Evolutionary conservation across 2,113 vertebrate genomes (phyloP).

Genomic region (Ptyas mucosa): DNA sequence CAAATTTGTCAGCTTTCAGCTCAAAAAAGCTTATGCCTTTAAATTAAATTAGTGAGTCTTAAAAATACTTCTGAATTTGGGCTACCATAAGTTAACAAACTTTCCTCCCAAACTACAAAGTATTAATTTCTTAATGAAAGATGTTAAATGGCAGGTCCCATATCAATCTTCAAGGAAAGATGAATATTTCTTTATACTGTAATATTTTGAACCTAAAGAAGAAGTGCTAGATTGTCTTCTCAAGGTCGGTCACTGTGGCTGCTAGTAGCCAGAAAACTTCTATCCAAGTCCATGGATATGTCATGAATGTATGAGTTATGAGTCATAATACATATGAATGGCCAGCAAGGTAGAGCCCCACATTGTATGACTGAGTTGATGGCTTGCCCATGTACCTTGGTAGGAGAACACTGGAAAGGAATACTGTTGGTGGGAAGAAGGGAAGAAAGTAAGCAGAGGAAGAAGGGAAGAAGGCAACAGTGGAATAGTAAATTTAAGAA

Average conservation of each 20-base stretch:
- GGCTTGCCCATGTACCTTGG: background rate
- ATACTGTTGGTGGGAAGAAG: background rate
- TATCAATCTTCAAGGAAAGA: background rate
- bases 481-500: background rate
- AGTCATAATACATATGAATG: background rate
- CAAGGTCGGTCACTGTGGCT: background rate
- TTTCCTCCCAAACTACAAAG: background rate
- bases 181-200: background rate
- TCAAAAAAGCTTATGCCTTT: background rate
- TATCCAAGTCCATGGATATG: background rate
- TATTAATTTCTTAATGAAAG: background rate
- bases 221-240: background rate
- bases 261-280: background rate
- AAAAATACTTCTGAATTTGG: background rate
- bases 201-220: background rate
- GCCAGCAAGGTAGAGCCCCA: background rate
- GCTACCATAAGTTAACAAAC: background rate
- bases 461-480: background rate
- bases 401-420: background rate
- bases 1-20: background rate
- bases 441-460: background rate
- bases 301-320: background rate
- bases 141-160: background rate
- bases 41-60: background rate
- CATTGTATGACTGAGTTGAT: background rate